A percentile compares a stretch with the other conserved stretches of the same genome.
These are phyloP conservation scores for Neoaliturus tenellus DNA, from an alignment of 2,888 invertebrate species.

Conservation along the genomic window DNA sequence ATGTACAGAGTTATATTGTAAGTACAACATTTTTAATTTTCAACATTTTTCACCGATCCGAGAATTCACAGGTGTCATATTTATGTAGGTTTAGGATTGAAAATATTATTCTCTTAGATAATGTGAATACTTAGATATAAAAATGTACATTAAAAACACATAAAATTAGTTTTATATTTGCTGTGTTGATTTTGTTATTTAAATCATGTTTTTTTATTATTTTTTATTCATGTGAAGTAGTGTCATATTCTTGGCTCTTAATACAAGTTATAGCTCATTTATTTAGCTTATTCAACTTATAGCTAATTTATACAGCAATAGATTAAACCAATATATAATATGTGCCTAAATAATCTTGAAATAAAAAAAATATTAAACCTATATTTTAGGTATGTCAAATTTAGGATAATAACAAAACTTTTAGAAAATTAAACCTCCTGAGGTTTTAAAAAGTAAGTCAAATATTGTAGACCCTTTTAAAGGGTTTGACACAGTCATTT, in stretches of 20 bases:
- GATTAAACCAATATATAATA: neutral
- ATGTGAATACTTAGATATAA: conserved; percentile 44
- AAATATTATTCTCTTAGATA: conserved; percentile 48
- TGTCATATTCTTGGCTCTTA: neutral
- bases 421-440: no score
- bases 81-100: conserved; percentile 51
- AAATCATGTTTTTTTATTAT: neutral
- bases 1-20: neutral
- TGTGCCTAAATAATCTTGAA: conserved; percentile 10
- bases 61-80: conserved; percentile 52
- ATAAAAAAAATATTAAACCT: neutral
- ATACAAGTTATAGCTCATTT: neutral
- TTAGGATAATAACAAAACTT: neutral
- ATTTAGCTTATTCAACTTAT: no score
- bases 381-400: neutral
- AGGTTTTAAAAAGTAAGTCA: no score
- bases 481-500: no score
- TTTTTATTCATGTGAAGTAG: neutral
- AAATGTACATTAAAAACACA: conserved; percentile 7
- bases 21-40: neutral
- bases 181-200: neutral
- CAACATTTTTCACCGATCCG: conserved; percentile 27
- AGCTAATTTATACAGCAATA: neutral
- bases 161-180: conserved; percentile 2
- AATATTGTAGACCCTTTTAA: no score